Conservation (phyloP, 2,113 vertebrate species). For the Megalops atlanticus region DNA sequence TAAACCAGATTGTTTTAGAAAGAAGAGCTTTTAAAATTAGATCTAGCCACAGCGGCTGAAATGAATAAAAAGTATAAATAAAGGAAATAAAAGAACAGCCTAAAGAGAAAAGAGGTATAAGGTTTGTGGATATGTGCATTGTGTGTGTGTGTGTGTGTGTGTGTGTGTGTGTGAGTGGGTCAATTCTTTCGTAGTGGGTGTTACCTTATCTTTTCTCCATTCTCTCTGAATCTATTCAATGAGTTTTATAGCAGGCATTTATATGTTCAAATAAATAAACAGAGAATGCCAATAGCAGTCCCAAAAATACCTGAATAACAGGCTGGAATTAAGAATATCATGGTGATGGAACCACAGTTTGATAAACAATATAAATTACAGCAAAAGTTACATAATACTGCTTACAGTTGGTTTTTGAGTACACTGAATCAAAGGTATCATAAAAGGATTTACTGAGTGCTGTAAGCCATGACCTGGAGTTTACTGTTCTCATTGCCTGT, state of each 20-base stretch:
- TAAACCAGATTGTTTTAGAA: no score
- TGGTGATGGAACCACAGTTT: no score
- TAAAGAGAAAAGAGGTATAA: no score
- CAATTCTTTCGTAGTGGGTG: no score
- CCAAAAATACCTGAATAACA: background rate
- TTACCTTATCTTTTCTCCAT: background rate
- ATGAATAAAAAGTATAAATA: no score
- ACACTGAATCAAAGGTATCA: no score
- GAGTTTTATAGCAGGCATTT: background rate
- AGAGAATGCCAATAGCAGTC: background rate
- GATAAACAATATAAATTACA: no score
- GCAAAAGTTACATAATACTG: no score
- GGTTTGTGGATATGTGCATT: background rate
- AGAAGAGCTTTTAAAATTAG: no score
- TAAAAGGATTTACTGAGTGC: background rate
- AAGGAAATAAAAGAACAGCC: no score
- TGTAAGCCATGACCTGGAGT: background rate
- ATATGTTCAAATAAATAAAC: background rate
- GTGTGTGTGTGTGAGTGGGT: background rate
- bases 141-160: background rate
- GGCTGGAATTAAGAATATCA: background rate
- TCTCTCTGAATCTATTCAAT: background rate
- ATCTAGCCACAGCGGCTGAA: no score
- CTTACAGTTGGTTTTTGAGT: no score
- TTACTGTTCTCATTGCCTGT: background rate